Evolutionary conservation across 2,113 vertebrate genomes (phyloP).

Genomic region (Hippocampus comes): DNA sequence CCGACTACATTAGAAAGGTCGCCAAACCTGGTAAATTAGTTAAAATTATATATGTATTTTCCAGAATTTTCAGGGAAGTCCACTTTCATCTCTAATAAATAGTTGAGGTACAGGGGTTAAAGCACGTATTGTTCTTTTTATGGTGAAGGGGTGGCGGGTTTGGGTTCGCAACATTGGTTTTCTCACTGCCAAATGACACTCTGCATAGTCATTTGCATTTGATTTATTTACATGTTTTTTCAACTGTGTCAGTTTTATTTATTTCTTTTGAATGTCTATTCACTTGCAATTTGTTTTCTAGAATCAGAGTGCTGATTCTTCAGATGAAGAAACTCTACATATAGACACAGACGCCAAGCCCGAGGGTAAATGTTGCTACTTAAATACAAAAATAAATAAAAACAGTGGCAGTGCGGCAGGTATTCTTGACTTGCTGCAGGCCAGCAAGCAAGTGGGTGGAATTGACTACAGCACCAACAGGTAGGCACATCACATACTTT

Average conservation of each 20-base stretch:
- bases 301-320: slow-evolving; percentile 82
- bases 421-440: slow-evolving; percentile 94
- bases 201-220: too few species aligned
- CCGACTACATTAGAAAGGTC: too few species aligned
- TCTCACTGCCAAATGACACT: too few species aligned
- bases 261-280: not conserved
- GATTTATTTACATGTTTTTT: too few species aligned
- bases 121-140: too few species aligned
- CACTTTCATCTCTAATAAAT: too few species aligned
- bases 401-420: slow-evolving; percentile 83
- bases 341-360: slow-evolving; percentile 86
- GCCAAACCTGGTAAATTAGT: too few species aligned
- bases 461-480: slow-evolving; percentile 96
- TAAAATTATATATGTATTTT: too few species aligned
- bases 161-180: too few species aligned
- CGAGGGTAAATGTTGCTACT: slow-evolving; percentile 78
- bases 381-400: slow-evolving; percentile 87
- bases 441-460: slow-evolving; percentile 96
- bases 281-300: not conserved
- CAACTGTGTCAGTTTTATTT: not conserved
- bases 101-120: too few species aligned
- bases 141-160: too few species aligned
- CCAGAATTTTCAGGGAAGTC: too few species aligned
- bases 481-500: slow-evolving; percentile 61
- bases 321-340: slow-evolving; percentile 92